Base-by-base conservation (phyloP, 1,140 invertebrate species). In the Brachystomella parvula region DNA sequence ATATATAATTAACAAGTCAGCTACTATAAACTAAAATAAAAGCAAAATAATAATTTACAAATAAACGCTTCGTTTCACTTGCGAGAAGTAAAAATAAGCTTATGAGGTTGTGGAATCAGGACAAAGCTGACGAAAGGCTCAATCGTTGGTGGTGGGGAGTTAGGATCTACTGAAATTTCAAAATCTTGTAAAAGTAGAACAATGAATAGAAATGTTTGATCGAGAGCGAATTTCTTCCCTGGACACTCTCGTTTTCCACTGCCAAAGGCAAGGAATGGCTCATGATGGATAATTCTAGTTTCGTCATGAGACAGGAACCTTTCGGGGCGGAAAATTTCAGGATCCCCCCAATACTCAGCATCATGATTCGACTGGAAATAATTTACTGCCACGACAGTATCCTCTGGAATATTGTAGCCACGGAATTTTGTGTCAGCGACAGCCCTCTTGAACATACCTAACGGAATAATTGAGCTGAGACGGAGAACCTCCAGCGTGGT, bases 121-220 rank as follows among this genome's bases (percentile, higher is more conserved):
- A 60, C 30, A 19, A 30, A 30, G 32, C 29, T 60, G 9, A 35
- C 29, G 9, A 19, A 30, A n/a, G 29, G 29, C 24, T 60, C 58
- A 19, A 26, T 30, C 6, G 58, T 28, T 3, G 58, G 58, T 19
- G 21, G 6, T 9, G 58, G 58, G 6, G 6, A 6, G 9, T 31
- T 31, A n/a, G 29, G 29, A 47, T 84, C 82, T 29, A 82, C 79
- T 21, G 79, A 75, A 74, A 92, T 84, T 3, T 82, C 83, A 66
- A 90, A 92, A 59, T 82, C 84, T 76, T 94, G 91, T 59, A 94
- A 76, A 31, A 94, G 77, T 0, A 84, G 82, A 1, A 89, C 83
- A 1, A 85, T 86, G 73, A 94, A 90, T 26, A 94, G 74, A 71
- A 94, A 94, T 17, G 94, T 81, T 74, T 93, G 93, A 66, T 88